Base-by-base conservation (phyloP, 2,797 vertebrate species). In the Melanotaenia trifasciata region DNA sequence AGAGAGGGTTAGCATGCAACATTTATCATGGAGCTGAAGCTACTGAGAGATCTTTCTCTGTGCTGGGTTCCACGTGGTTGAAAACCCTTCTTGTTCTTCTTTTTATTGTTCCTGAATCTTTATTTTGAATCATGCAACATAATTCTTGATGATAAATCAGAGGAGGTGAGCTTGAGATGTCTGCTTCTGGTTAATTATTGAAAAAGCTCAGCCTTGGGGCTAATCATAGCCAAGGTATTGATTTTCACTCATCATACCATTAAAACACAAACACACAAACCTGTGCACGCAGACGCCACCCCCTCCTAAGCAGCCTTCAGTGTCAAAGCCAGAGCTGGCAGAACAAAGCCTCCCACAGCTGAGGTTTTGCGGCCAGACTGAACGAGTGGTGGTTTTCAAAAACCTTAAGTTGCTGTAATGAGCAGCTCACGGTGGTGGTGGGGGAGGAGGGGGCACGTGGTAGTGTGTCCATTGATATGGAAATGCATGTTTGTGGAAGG, bases 381-480 rank as follows among this genome's bases (percentile, higher is more conserved):
- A 89, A 83, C 79, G 40, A 90, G 84, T 78, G 75, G 74, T 77
- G 81, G 61, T 82, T 91, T 88, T 89, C 82, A 93, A 91, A 91
- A 85, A 78, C 85, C 84, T 70, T 75, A 87, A 89, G 81, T 87
- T 83, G 75, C 81, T 78, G 77, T 92, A 93, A 93, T 87, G 91
- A 93, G 91, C 82, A 1, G 76, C 70, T 80, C 76, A 72, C 1
- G 8, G 54, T 30, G 28, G 54, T 3, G 54, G 22, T n/a, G 47
- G 47, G 13, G 84, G 74, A 70, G 77, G 58, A 11, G 79, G 81
- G 76, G 88, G 86, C 91, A 88, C 85, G 84, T 88, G 92, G 87
- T 90, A 43, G 79, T 67, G 75, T 81, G 78, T 81, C 87, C 74
- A 91, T 94, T 93, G 81, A 93, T 91, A 93, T 94, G 93, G 89